These are phyloP conservation scores for Chironomus tentans DNA, from an alignment of 2,888 invertebrate genomes.

Conservation along the genomic window DNA sequence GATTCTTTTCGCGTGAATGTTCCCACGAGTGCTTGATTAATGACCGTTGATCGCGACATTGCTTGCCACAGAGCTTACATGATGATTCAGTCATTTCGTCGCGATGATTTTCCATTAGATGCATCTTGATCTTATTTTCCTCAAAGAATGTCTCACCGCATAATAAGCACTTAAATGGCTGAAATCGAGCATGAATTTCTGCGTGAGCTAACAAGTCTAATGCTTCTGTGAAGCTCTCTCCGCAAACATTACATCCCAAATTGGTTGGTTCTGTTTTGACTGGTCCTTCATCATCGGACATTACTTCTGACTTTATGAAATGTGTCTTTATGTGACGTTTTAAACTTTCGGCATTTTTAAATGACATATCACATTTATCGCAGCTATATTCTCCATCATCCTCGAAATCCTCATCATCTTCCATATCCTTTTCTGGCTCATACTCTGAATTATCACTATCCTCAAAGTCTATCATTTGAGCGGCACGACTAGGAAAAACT, in stretches of 20 bases:
- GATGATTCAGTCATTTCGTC: constrained; percentile 54
- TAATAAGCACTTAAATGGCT: constrained; percentile 50
- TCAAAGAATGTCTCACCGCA: constrained; percentile 57
- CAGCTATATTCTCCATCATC: constrained; percentile 55
- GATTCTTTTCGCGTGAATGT: constrained; percentile 54
- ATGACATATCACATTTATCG: constrained; percentile 67
- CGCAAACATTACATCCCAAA: constrained; percentile 71
- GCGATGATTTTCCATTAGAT: constrained; percentile 51
- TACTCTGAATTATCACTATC: constrained; percentile 40
- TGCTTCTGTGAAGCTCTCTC: constrained; percentile 66
- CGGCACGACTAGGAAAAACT: background rate
- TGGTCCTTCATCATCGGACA: constrained; percentile 14
- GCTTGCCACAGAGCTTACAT: constrained; percentile 57
- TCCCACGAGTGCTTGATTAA: constrained; percentile 61
- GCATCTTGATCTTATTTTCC: constrained; percentile 53
- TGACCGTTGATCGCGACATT: constrained; percentile 57
- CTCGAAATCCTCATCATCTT: constrained; percentile 49
- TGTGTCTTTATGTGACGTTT: constrained; percentile 56
- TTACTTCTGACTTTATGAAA: constrained; percentile 27
- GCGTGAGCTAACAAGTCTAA: constrained; percentile 69
- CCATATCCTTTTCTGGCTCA: constrained; percentile 39
- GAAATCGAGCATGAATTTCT: constrained; percentile 61
- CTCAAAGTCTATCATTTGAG: constrained; percentile 30
- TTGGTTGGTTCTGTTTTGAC: background rate
- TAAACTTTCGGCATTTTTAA: constrained; percentile 66